Evolutionary conservation across 2,113 vertebrate genomes (phyloP).

Genomic region (Sinocyclocheilus maitianheensis): DNA sequence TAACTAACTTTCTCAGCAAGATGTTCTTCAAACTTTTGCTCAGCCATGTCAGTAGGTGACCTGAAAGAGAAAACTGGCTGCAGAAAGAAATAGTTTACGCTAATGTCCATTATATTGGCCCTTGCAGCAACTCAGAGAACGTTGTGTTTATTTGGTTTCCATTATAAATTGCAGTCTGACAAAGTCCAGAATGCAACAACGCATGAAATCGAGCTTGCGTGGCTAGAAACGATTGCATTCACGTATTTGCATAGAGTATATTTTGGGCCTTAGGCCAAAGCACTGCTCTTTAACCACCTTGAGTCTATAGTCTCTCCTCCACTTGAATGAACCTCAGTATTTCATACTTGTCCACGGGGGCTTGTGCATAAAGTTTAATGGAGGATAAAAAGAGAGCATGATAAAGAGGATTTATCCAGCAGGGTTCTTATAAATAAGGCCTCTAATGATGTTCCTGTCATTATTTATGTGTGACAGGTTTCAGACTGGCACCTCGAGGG

Average conservation of each 20-base stretch:
- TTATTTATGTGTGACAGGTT: conserved; percentile 53
- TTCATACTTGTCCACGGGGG: conserved; percentile 20
- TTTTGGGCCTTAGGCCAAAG: neutral
- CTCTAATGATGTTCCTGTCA: conserved; percentile 50
- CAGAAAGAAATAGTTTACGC: neutral
- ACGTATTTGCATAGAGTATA: no score
- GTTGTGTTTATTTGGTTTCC: neutral
- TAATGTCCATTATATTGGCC: neutral
- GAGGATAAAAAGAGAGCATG: conserved; percentile 48
- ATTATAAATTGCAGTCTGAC: no score
- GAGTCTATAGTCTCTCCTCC: conserved; percentile 31
- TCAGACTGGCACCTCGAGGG: conserved; percentile 44
- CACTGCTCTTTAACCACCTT: conserved; percentile 12
- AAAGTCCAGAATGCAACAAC: no score
- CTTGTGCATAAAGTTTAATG: conserved; percentile 54
- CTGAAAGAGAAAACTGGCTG: neutral
- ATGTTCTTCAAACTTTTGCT: neutral
- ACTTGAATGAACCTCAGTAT: conserved; percentile 41
- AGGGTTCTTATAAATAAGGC: conserved; percentile 56
- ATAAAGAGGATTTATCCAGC: conserved; percentile 54
- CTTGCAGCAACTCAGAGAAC: neutral
- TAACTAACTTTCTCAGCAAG: neutral
- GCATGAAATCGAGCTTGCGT: neutral
- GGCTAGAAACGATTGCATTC: neutral
- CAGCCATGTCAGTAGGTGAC: neutral